Percentiles rank a stretch among this genome's conserved stretches.
phyloP scores from a whole-genome alignment of 37 sponge, comb jelly and placozoan species.

The Spongia lamella region DNA sequence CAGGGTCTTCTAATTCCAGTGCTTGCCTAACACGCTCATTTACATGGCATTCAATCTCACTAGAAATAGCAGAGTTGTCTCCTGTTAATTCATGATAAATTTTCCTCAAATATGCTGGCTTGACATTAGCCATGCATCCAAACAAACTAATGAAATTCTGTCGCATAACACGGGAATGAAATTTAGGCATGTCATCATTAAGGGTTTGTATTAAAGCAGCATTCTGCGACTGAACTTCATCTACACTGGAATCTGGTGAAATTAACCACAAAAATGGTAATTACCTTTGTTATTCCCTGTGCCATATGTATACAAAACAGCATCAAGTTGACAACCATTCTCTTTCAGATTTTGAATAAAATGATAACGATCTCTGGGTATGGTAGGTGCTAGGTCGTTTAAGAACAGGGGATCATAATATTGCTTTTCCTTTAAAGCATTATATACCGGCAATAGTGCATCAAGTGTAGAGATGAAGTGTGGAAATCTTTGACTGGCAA shows the following conservation, averaged over 20 bases:
- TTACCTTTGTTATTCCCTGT: slow-evolving; percentile 17
- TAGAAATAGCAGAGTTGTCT: neutral
- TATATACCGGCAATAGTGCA: neutral
- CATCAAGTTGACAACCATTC: slow-evolving; percentile 8
- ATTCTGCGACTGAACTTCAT: neutral
- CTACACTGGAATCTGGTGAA: neutral
- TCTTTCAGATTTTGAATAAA: neutral
- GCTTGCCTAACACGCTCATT: slow-evolving; percentile 29
- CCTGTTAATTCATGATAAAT: neutral
- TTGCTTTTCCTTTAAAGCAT: neutral
- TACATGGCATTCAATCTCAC: neutral
- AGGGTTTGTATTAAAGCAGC: neutral
- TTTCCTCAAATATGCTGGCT: neutral
- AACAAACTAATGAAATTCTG: slow-evolving; percentile 5
- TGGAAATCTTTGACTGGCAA: neutral
- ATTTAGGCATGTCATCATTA: neutral
- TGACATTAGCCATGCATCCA: neutral
- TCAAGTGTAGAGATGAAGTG: neutral
- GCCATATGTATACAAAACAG: slow-evolving; percentile 2
- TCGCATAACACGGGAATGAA: slow-evolving; percentile 4
- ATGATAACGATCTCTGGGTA: slow-evolving; percentile 6
- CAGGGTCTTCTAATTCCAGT: slow-evolving; percentile 21
- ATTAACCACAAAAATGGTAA: neutral
- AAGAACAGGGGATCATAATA: neutral
- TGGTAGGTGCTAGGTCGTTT: neutral